Percentiles rank a stretch among this genome's conserved stretches.
Conservation (phyloP, 2,113 vertebrate species). For the Dasyornis broadbenti region DNA sequence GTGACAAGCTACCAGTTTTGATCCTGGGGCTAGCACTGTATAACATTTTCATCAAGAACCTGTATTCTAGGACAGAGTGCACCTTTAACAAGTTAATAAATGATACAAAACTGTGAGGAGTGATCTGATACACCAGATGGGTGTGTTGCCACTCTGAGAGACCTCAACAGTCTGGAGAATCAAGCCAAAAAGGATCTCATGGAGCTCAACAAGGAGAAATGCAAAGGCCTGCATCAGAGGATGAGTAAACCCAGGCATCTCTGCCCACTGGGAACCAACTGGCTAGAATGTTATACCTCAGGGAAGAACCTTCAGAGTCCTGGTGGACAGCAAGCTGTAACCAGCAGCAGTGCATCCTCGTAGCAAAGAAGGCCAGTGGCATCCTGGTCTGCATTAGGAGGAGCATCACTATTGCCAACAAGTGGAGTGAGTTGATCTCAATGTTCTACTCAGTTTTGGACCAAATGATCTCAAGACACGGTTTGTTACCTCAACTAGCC, state of each 20-base stretch:
- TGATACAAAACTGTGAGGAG: neutral
- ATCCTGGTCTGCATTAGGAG: neutral
- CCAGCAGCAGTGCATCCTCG: neutral
- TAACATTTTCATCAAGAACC: neutral
- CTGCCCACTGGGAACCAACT: neutral
- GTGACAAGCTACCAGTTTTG: neutral
- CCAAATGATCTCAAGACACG: neutral
- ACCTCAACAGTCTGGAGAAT: neutral
- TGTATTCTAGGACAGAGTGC: neutral
- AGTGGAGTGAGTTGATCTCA: neutral
- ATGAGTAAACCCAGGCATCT: neutral
- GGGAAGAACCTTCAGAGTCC: neutral
- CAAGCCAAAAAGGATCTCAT: neutral
- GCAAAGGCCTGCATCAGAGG: neutral
- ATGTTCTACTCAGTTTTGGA: neutral
- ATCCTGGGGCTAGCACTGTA: neutral
- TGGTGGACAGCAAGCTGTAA: neutral
- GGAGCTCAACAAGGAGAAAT: neutral
- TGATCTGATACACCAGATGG: neutral
- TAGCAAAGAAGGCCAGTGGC: neutral
- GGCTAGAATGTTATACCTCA: neutral
- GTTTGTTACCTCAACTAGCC: neutral
- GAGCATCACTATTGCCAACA: neutral
- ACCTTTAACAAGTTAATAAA: neutral
- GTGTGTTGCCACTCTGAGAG: neutral